A percentile compares a stretch with the other conserved stretches of the same genome.
Evolutionary conservation across 2,888 invertebrate species (phyloP).

Genomic region (Poecilus cupreus): DNA sequence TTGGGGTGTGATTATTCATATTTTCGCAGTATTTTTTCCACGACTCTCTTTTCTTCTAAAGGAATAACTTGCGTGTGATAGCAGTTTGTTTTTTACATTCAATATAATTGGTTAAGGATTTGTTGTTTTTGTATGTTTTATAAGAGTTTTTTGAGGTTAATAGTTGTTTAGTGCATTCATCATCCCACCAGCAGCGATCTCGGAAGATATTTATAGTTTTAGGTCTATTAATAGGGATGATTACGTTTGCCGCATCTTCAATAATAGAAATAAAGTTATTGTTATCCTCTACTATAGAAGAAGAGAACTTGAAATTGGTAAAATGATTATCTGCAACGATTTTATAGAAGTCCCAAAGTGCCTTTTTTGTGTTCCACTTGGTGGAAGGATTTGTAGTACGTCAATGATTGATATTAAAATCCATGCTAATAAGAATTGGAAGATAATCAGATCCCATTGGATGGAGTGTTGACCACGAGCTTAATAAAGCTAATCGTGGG

Average conservation of each 20-base stretch:
- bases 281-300: not conserved
- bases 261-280: slow-evolving; percentile 3
- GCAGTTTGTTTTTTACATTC: not conserved
- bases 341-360: not conserved
- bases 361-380: too few species aligned
- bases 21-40: not conserved
- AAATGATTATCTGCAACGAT: too few species aligned
- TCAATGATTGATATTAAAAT: too few species aligned
- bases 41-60: slow-evolving; percentile 7
- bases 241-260: not conserved
- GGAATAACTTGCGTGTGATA: not conserved
- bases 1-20: not conserved
- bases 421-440: too few species aligned
- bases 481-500: not conserved
- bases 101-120: not conserved
- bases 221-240: not conserved
- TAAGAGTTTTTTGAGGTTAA: not conserved
- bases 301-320: too few species aligned
- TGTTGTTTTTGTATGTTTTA: not conserved
- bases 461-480: too few species aligned
- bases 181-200: not conserved
- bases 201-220: not conserved
- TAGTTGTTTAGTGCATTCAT: not conserved
- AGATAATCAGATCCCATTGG: too few species aligned
- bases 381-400: too few species aligned